Conservation (phyloP, 1,140 invertebrate genomes). For the Aphelinus atriplicis region DNA sequence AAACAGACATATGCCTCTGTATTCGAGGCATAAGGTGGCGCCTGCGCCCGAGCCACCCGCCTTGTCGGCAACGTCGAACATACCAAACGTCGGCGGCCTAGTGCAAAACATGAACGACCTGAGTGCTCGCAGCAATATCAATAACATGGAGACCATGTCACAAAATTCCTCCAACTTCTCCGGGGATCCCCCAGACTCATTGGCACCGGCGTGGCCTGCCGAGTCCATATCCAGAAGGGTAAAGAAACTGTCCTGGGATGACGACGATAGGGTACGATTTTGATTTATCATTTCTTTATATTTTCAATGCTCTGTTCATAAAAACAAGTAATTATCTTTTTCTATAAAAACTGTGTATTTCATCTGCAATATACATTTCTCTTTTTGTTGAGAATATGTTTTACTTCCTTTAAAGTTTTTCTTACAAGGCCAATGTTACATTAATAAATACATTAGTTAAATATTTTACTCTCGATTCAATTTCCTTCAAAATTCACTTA, state of each 20-base stretch:
- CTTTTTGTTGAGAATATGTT: background rate
- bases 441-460: too few relatives aligned
- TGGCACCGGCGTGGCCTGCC: conserved; percentile 65
- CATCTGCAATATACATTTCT: background rate
- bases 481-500: too few relatives aligned
- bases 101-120: conserved; percentile 64
- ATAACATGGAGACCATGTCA: conserved; percentile 53
- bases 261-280: conserved; percentile 66
- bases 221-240: conserved; percentile 72
- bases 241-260: conserved; percentile 80
- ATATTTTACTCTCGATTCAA: too few relatives aligned
- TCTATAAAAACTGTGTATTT: background rate
- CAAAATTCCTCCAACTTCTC: conserved; percentile 62
- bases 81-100: conserved; percentile 60
- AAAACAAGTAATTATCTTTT: too few relatives aligned
- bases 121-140: conserved; percentile 55
- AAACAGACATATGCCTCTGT: conserved; percentile 54
- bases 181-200: conserved; percentile 58
- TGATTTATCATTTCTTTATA: background rate
- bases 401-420: background rate
- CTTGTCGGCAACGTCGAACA: conserved; percentile 60
- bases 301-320: too few relatives aligned
- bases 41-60: conserved; percentile 63
- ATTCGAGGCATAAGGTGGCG: conserved; percentile 62
- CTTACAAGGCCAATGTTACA: too few relatives aligned